Base-by-base conservation (phyloP, 2,797 vertebrate genomes). In the Sebastes hubbsi region DNA sequence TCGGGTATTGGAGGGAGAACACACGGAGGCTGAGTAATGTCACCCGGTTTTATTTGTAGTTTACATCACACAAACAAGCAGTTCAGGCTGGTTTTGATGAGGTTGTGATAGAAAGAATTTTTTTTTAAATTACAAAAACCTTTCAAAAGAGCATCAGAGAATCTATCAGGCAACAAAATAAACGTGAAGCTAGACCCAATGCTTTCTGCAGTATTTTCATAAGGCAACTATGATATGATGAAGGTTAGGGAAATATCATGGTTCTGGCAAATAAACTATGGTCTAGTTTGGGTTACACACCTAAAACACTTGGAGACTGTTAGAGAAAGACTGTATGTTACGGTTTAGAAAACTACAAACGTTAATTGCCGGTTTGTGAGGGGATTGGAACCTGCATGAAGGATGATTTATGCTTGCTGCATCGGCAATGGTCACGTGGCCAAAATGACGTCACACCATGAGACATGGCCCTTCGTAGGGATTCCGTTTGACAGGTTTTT, bases 381-480 rank as follows among this genome's bases (percentile, higher is more conserved):
- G 34, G 62, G 63, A 64, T 46, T 46, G 42, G 11, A 36, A 36
- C 34, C 30, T 30, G 30, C 30, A 30, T 30, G 30, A 30, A 30
- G 30, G 2, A 8, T 30, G 30, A 30, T 30, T 30, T 30, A 30
- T 30, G 30, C 8, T 30, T 30, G 30, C 30, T 30, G 7, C 30
- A 30, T 30, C 30, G 30, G 30, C 8, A 8, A 30, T 8, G 30
- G 30, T 30, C 38, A 0, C 6, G 16, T 0, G 42, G 42, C 42
- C 42, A 46, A 18, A 46, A 46, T 46, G 1, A 46, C 16, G 0
- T 46, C 42, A 46, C 0, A 46, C 42, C 42, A 0, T 46, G 6
- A 18, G 42, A 46, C 6, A 46, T 1, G 16, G 42, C 16, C 1
- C 42, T 4, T 8, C 6, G 7, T 46, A 0, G 0, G 42, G 42